These are phyloP conservation scores for Steatocranus sp. DNA, from an alignment of 2,797 vertebrate genomes.

Conservation along the genomic window DNA sequence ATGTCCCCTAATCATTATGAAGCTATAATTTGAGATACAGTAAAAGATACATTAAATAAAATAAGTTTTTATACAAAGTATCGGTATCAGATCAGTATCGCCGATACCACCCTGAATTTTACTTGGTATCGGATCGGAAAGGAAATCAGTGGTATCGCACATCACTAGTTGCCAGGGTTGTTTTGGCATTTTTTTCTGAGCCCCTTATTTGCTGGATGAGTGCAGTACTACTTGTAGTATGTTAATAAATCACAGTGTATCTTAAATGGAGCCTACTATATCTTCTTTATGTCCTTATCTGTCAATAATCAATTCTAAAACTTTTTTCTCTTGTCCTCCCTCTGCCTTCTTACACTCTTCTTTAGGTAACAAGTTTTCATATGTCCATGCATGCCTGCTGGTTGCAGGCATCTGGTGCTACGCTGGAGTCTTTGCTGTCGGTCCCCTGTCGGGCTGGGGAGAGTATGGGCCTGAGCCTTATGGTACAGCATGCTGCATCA, in stretches of 20 bases:
- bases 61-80: too few species aligned
- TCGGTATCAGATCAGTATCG: too few species aligned
- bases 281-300: not conserved
- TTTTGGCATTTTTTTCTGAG: not conserved
- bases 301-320: conserved; percentile 2
- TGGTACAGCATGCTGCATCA: conserved; percentile 86
- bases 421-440: conserved; percentile 75
- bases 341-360: not conserved
- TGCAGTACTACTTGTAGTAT: not conserved
- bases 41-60: too few species aligned
- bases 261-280: not conserved
- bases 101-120: too few species aligned
- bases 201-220: not conserved
- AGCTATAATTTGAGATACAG: too few species aligned
- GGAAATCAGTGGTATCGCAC: too few species aligned
- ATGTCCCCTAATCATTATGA: too few species aligned
- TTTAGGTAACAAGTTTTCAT: conserved; percentile 81
- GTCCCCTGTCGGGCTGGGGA: conserved; percentile 82
- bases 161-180: not conserved
- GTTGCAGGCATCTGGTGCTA: conserved; percentile 81
- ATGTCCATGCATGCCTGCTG: conserved; percentile 70
- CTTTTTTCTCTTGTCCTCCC: not conserved
- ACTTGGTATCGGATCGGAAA: too few species aligned
- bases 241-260: not conserved
- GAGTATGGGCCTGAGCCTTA: conserved; percentile 83